Base-by-base conservation (phyloP, 2,113 vertebrate genomes). In the Amphiprion percula region DNA sequence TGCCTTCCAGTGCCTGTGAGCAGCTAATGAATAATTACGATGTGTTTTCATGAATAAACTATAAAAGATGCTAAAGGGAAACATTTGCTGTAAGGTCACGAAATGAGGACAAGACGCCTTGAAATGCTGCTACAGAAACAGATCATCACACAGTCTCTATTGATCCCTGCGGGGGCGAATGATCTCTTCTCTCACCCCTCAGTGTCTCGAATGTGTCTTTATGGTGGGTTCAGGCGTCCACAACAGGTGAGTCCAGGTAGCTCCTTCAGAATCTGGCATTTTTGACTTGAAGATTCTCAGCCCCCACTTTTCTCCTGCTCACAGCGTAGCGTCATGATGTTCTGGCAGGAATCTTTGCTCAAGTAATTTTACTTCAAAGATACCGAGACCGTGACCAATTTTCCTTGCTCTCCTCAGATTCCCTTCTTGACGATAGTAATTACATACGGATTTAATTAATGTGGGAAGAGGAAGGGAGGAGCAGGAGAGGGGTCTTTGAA, bases 361-460 rank as follows among this genome's bases (percentile, higher is more conserved):
- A 82, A 91, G 78, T 79, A 78, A 84, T 82, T 91, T 80, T 47
- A 89, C 85, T 90, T 87, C 79, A 88, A 87, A 87, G 84, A 87
- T 82, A 72, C 33, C 1, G 39, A 83, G 82, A 79, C 87, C 50
- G 63, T 90, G 90, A 91, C 90, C 86, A 89, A 90, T 92, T 78
- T 77, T 62, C 71, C 66, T 50, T 47, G 65, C 77, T 76, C 26
- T 66, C 76, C 84, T 89, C 82, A 67, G 84, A 91, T 89, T 88
- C 84, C 88, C 80, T 83, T 68, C 79, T 74, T 60, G 47, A 85
- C 72, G 71, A 87, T 55, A 52, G 82, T 85, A 91, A 90, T 91
- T 92, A 92, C 82, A 91, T 58, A 83, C 37, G 17, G 78, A 81
- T 89, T 88, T 92, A 92, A 93, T 91, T 89, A 92, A 91, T 87